Percentiles rank a stretch among this genome's conserved stretches.
Conservation (phyloP, 2,113 vertebrate species). For the Spea multiplicata region DNA sequence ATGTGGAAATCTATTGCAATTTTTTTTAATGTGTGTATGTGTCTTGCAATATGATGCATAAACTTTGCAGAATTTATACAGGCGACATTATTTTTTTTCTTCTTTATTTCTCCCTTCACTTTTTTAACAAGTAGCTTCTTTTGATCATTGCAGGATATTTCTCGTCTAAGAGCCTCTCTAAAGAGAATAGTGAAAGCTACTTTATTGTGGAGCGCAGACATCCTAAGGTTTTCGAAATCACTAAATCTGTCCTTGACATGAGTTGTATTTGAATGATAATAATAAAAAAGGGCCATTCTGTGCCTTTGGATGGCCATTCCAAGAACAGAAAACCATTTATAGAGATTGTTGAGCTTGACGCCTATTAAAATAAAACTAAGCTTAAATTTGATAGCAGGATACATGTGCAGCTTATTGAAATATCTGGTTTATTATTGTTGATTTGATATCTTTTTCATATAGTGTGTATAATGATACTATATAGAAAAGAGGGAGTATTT, state of each 20-base stretch:
- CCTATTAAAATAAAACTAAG: neutral
- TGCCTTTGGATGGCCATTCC: conserved; percentile 16
- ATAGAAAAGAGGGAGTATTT: too few species aligned
- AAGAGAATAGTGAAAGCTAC: conserved; percentile 12
- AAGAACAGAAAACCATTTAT: conserved; percentile 4
- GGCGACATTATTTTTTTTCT: conserved; percentile 10
- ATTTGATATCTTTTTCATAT: too few species aligned
- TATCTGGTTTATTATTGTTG: too few species aligned
- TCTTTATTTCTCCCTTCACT: neutral
- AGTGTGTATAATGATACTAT: too few species aligned
- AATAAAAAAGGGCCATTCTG: conserved; percentile 36
- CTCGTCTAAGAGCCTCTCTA: conserved; percentile 14
- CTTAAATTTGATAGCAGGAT: neutral
- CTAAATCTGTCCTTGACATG: conserved; percentile 44
- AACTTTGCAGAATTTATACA: conserved; percentile 14
- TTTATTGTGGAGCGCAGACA: conserved; percentile 17
- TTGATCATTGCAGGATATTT: conserved; percentile 14
- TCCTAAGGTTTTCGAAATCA: conserved; percentile 37
- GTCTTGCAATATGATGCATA: conserved; percentile 29
- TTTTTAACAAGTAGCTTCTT: neutral
- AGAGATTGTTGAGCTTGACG: conserved; percentile 63
- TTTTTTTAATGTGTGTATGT: conserved; percentile 1
- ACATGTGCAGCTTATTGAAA: neutral
- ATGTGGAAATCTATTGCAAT: conserved; percentile 22
- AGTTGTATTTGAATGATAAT: conserved; percentile 42